These are phyloP conservation scores for Gymnodraco acuticeps DNA, from an alignment of 2,797 vertebrate genomes.

Conservation along the genomic window DNA sequence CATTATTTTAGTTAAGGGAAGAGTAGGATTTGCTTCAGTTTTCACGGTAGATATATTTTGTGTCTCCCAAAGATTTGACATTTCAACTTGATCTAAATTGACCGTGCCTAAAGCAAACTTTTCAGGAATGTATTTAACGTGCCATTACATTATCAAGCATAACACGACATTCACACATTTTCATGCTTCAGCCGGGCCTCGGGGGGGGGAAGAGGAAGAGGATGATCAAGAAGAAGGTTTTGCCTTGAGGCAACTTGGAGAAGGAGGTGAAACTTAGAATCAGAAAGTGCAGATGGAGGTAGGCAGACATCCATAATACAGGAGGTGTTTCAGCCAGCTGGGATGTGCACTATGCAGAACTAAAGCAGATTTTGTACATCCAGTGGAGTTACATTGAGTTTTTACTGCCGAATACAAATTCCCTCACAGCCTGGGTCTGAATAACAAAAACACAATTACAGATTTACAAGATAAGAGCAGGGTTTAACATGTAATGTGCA, in stretches of 20 bases:
- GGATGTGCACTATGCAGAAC: constrained; percentile 15
- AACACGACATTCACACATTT: constrained; percentile 18
- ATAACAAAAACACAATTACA: constrained; percentile 45
- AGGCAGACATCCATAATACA: constrained; percentile 4
- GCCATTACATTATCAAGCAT: constrained; percentile 10
- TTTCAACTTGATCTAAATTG: not conserved
- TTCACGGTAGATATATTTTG: constrained; percentile 1
- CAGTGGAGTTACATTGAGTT: constrained; percentile 5
- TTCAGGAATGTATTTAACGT: constrained; percentile 12
- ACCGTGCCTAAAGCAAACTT: constrained; percentile 17
- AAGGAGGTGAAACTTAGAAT: constrained; percentile 25
- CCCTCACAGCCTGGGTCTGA: constrained; percentile 7
- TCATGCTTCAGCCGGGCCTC: not conserved
- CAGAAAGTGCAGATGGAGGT: constrained; percentile 21
- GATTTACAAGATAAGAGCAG: constrained; percentile 13
- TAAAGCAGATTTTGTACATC: constrained; percentile 8
- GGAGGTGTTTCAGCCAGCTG: constrained; percentile 8
- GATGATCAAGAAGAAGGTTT: constrained; percentile 43
- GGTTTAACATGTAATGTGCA: constrained; percentile 52
- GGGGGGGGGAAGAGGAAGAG: not conserved
- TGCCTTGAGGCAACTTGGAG: constrained; percentile 23
- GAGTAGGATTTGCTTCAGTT: constrained; percentile 4
- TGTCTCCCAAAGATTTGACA: not conserved
- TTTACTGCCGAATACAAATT: constrained; percentile 21
- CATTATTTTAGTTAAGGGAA: not conserved